Evolutionary conservation across 2,888 invertebrate genomes (phyloP), one percentile per base, ranked within the genome.

Genomic region (Drosophila nigricruria): DNA sequence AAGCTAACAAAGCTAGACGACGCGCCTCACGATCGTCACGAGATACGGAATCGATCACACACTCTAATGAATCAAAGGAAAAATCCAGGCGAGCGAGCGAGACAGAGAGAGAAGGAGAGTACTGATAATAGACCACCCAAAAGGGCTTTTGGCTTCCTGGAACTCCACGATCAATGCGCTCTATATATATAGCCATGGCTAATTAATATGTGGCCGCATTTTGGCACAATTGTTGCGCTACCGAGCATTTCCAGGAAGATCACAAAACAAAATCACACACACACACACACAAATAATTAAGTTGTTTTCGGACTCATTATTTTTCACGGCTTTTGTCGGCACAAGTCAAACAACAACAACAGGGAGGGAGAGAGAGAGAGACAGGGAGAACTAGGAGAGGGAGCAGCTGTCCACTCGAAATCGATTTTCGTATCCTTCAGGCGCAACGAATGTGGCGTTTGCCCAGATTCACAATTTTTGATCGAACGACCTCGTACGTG

Each of bases 291-390:
- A 81, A 81, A 87, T 87, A 84, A 84, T 84, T 84, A 84, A 80
- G 87, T 80, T 84, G 87, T 84, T 84, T 81, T 81, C 67, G 80
- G 80, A 73, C 70, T 80, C 82, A 84, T 87, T 84, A 84, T 84
- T 84, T 81, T 84, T 84, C 84, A 84, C 84, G 87, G 87, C 84
- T 87, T 84, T 84, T 84, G 83, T 83, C 82, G 80, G 90, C 88
- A 88, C 84, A 88, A 85, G 90, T 82, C 90, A 89, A 82, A 76
- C 79, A 68, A 72, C 68, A 78, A 66, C 62, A 72, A 43, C 63
- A 63, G 30, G 66, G 62, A 47, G 53, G 30, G 34, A 43, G 14
- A 10, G 38, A 27, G 14, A 42, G 32, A 12, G 43, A 25, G 8
- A 8, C 9, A 9, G 25, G 1, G 43, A 23, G 23, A 58, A 23